phyloP scores from a whole-genome alignment of 2,888 invertebrate genomes.

The Cheilosia grossa region DNA sequence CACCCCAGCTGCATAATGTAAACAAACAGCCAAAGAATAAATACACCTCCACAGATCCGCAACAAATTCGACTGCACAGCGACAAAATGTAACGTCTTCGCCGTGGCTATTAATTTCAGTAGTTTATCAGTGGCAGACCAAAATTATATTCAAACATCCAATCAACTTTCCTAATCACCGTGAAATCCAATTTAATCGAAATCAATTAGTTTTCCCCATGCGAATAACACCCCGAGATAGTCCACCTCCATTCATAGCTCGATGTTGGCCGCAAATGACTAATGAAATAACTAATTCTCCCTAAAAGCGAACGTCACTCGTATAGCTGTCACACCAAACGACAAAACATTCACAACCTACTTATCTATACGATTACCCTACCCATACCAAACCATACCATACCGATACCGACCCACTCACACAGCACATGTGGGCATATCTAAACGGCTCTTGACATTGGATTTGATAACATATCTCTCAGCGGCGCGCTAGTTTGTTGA shows the following conservation, averaged over 20 bases:
- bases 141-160: background rate
- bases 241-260: background rate
- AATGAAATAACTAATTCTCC: constrained; percentile 66
- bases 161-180: constrained; percentile 52
- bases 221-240: constrained; percentile 24
- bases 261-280: constrained; percentile 40
- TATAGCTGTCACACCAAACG: constrained; percentile 14
- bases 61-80: too few species aligned
- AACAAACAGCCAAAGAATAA: too few species aligned
- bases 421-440: constrained; percentile 6
- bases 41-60: too few species aligned
- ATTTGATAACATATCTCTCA: constrained; percentile 52
- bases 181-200: constrained; percentile 67
- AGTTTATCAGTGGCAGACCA: constrained; percentile 40
- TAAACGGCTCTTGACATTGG: constrained; percentile 68
- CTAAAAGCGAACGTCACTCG: constrained; percentile 55
- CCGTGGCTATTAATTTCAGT: constrained; percentile 32
- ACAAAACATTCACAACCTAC: constrained; percentile 11
- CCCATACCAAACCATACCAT: background rate
- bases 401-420: background rate
- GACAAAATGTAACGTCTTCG: constrained; percentile 2
- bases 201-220: constrained; percentile 65
- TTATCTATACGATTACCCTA: background rate
- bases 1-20: too few species aligned
- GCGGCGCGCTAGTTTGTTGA: constrained; percentile 17